Conservation (phyloP, 2,797 vertebrate species). For the Sarcoramphus papa region DNA sequence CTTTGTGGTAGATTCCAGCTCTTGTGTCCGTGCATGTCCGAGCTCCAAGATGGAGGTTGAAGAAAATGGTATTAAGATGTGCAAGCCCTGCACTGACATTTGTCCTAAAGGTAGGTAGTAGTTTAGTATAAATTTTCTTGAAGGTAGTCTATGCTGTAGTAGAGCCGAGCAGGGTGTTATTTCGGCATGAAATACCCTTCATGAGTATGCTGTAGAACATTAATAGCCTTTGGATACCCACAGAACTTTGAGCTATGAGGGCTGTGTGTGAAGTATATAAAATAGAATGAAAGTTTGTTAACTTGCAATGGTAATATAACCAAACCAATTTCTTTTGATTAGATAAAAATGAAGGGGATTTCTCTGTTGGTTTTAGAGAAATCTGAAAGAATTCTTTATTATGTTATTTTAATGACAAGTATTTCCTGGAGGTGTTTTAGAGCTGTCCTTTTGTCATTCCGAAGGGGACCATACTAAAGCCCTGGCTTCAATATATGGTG, state of each 20-base stretch:
- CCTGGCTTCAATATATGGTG: neutral
- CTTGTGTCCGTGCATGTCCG: slow-evolving; percentile 94
- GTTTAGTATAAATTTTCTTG: neutral
- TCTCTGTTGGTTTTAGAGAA: neutral
- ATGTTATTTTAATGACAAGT: neutral
- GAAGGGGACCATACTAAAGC: neutral
- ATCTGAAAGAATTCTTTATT: neutral
- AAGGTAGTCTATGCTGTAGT: neutral
- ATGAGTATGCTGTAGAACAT: neutral
- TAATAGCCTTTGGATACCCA: neutral
- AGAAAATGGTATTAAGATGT: slow-evolving; percentile 95
- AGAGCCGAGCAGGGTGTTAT: neutral
- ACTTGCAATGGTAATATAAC: neutral
- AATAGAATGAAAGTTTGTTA: neutral
- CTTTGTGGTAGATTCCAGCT: slow-evolving; percentile 97
- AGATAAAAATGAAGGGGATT: neutral
- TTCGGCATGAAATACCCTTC: neutral
- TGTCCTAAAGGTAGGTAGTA: slow-evolving; percentile 91
- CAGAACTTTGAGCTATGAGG: neutral
- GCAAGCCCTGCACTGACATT: slow-evolving; percentile 96
- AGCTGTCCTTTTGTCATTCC: neutral
- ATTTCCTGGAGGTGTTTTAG: neutral
- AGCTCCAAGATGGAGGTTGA: slow-evolving; percentile 99
- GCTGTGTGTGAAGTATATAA: neutral
- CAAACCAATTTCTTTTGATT: neutral